Base-by-base conservation (phyloP, 2,797 vertebrate species). In the Sparidentex hasta region DNA sequence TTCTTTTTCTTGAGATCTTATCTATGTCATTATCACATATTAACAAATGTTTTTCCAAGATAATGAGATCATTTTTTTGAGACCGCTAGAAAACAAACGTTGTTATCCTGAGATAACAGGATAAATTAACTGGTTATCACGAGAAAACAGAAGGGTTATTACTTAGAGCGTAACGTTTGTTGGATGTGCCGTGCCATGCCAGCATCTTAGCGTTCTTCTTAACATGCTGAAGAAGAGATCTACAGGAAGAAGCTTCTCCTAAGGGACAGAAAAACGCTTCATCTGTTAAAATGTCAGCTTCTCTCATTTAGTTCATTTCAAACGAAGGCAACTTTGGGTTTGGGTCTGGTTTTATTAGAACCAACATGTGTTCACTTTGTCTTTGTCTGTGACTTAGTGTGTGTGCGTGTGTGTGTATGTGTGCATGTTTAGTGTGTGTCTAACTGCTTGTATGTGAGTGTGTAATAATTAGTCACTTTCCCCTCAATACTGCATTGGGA, bases 401-500 rank as follows among this genome's bases (percentile, higher is more conserved):
- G 46, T 61, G 44, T 64, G 12, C 44, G 43, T 46, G 21, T 48
- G 27, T 47, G 13, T 69, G 23, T 74, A 27, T 44, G 16, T 67
- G 33, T 77, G 62, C 83, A 58, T 79, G 61, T 76, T 54, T 62
- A 48, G 27, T 65, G 54, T 55, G n/a, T 51, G 50, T 51, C 52
- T 69, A 52, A 62, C 65, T 70, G 43, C 70, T 6, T 52, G 9
- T 62, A 17, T 62, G 52, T 79, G 38, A 63, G 23, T 51, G 50
- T 65, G 51, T 51, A 20, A 76, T 81, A 65, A 85, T 87, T 85
- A 84, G 85, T 87, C 82, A 90, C 68, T 79, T 86, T 56, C 38
- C 38, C 38, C 52, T 23, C 54, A 75, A 48, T 50, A 77, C 50
- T 66, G 57, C 59, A 81, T 70, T 68, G 76, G 50, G 67, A 80